Conservation (phyloP, 2,113 vertebrate species). For the Paedocypris sp. region DNA sequence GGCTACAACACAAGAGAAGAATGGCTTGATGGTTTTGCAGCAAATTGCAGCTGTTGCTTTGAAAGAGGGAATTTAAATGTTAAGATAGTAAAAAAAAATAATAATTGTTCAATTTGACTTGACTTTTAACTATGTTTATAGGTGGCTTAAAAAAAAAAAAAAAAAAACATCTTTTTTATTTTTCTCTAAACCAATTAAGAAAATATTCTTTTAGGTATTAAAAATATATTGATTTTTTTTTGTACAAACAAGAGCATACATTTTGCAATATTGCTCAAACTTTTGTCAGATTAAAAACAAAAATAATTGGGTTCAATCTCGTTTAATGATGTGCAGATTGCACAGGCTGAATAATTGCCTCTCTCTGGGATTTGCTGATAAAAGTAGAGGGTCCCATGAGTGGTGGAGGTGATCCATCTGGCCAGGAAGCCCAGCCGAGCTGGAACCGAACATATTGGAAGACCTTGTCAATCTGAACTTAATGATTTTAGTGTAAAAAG, state of each 20-base stretch:
- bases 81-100: background rate
- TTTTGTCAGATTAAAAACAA: background rate
- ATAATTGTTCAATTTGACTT: background rate
- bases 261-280: too few species aligned
- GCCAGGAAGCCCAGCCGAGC: slow-evolving; percentile 25
- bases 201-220: too few species aligned
- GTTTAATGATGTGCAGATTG: slow-evolving; percentile 19
- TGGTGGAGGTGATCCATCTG: slow-evolving; percentile 41
- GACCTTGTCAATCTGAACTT: slow-evolving; percentile 34
- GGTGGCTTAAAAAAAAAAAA: background rate
- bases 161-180: too few species aligned
- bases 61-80: background rate
- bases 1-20: slow-evolving; percentile 13
- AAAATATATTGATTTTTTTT: too few species aligned
- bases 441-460: slow-evolving; percentile 26
- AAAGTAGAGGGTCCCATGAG: slow-evolving; percentile 35
- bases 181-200: too few species aligned
- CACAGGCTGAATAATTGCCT: slow-evolving; percentile 6
- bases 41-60: background rate
- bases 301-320: slow-evolving; percentile 3
- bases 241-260: too few species aligned
- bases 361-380: slow-evolving; percentile 29
- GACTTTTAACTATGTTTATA: background rate
- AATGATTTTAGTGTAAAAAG: slow-evolving; percentile 40
- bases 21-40: slow-evolving; percentile 25